These are phyloP conservation scores for Epizoanthus ramosus DNA, from an alignment of 92 coral and sea anemone species.

Conservation along the genomic window DNA sequence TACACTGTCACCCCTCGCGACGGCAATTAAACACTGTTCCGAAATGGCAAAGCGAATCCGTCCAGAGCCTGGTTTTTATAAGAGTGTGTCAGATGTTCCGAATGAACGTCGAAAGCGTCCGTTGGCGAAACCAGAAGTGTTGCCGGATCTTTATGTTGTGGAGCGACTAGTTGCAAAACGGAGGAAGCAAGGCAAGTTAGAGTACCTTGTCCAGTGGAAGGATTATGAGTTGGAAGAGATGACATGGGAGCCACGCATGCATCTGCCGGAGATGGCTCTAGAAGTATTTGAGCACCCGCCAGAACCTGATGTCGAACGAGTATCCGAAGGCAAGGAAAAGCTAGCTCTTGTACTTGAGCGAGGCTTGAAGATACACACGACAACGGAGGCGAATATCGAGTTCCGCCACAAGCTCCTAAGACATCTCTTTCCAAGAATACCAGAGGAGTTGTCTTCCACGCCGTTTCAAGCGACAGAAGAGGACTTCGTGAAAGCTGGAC, in stretches of 20 bases:
- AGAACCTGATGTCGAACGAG: not conserved
- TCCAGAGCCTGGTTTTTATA: too few species aligned
- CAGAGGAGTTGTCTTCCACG: slow-evolving; percentile 37
- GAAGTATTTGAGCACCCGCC: not conserved
- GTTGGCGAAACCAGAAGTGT: too few species aligned
- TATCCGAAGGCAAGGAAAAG: not conserved
- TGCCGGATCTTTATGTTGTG: too few species aligned
- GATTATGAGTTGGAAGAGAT: not conserved
- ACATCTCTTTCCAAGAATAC: slow-evolving; percentile 28
- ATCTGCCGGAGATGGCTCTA: not conserved
- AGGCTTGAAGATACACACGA: slow-evolving; percentile 17
- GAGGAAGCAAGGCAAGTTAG: not conserved
- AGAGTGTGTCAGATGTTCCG: too few species aligned
- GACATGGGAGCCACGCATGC: not conserved
- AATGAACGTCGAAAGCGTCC: too few species aligned
- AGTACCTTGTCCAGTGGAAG: not conserved
- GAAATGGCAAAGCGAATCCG: too few species aligned
- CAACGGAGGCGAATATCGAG: slow-evolving; percentile 11
- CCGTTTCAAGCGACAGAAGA: slow-evolving; percentile 34
- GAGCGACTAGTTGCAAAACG: too few species aligned
- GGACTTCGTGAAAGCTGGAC: slow-evolving; percentile 51
- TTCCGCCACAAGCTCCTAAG: slow-evolving; percentile 31
- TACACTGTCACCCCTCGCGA: too few species aligned
- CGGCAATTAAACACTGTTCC: too few species aligned
- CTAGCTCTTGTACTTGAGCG: slow-evolving; percentile 24